A percentile compares a stretch with the other conserved stretches of the same genome.
These are phyloP conservation scores for Cancer borealis DNA, from an alignment of 2,888 invertebrate genomes.

Conservation along the genomic window DNA sequence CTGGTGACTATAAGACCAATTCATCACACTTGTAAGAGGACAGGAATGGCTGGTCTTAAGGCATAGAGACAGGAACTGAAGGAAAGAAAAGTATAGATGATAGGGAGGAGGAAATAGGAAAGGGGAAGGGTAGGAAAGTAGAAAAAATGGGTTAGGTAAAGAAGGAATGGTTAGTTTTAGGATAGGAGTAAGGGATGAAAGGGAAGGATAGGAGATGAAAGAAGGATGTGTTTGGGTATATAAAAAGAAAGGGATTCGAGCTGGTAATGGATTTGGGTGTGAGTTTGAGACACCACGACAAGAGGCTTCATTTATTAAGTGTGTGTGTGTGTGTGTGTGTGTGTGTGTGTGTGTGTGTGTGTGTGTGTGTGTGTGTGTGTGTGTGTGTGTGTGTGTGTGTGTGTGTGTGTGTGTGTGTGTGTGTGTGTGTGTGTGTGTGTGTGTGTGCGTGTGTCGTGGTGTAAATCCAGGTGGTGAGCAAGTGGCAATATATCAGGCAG, in stretches of 20 bases:
- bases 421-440: too few relatives aligned
- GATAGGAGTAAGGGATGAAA: too few relatives aligned
- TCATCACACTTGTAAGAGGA: neutral
- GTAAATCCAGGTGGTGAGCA: slow-evolving; percentile 1
- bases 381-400: too few relatives aligned
- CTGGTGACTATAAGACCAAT: neutral
- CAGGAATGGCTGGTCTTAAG: neutral
- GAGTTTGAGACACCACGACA: slow-evolving; percentile 8
- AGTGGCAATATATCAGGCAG: neutral
- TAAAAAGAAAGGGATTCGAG: neutral
- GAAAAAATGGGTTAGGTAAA: too few relatives aligned
- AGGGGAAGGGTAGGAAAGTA: neutral
- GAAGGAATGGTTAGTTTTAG: too few relatives aligned
- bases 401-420: too few relatives aligned
- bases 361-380: too few relatives aligned
- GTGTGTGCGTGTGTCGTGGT: neutral
- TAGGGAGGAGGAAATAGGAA: neutral
- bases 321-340: slow-evolving; percentile 11
- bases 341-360: too few relatives aligned
- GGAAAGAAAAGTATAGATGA: neutral
- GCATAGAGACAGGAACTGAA: neutral
- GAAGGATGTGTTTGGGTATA: neutral
- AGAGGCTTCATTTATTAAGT: too few relatives aligned
- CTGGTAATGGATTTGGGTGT: neutral
- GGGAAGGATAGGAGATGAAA: neutral